Evolutionary conservation across 1,140 invertebrate species (phyloP), one percentile per base, ranked within the genome.

Genomic region (Pachyrhynchus sulphureomaculatus): DNA sequence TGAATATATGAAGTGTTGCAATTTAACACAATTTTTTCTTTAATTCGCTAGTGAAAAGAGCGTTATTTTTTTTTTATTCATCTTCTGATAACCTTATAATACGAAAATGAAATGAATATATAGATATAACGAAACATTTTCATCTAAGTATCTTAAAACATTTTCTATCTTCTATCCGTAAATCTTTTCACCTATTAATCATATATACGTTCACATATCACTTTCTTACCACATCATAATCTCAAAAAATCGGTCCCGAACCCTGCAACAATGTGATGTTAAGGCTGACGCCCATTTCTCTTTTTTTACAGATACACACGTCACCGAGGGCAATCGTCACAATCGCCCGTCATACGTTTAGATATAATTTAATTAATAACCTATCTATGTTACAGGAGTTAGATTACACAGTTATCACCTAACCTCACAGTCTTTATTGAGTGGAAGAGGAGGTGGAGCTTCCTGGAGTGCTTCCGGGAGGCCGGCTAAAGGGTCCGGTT

Each of bases 381-480:
- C 51, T 62, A 61, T 53, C 42, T 71, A 71, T 68, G 65, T 67
- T 70, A 68, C 61, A 69, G 57, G 23, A 53, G 29, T 39, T 57
- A 66, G 60, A 55, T 61, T 72, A 73, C 73, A 73, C 71, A 62
- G 81, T 83, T 88, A 90, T 91, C 88, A 91, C 85, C 89, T 91
- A 83, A 90, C 88, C 82, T 90, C 87, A 81, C 88, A 89, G 80
- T 88, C 87, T 83, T 90, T 88, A 74, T 85, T 87, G 69, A 86
- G 80, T 71, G 85, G 78, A 66, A 85, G 77, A 65, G 87, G 58
- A 21, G 66, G 37, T 8, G 69, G 65, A 5, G 68, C 60, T 12
- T 41, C 45, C 13, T 57, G 61, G 18, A 63, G 33, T 12, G 47
- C 57, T 9, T 52, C 61, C 9, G 66, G 65, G 6, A 60, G 49